phyloP scores from a whole-genome alignment of 2,113 vertebrate species.

The Serinus canaria region DNA sequence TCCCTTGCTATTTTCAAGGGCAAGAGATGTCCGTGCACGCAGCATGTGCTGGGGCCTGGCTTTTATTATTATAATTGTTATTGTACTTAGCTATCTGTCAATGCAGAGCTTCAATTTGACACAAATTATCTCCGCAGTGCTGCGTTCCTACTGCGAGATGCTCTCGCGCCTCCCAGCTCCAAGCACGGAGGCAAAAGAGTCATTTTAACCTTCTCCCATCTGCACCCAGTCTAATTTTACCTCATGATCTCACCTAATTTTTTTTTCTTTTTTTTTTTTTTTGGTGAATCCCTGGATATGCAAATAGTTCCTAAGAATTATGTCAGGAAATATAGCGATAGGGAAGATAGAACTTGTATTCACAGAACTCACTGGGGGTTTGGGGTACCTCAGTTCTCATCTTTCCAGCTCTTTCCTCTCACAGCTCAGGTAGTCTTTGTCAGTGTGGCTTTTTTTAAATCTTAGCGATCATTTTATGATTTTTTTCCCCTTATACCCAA shows the following conservation, averaged over 20 bases:
- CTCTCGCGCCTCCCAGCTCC: neutral
- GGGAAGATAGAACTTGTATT: neutral
- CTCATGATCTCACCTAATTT: neutral
- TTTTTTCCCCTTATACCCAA: neutral
- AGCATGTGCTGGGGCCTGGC: constrained; percentile 1
- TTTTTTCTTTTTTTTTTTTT: neutral
- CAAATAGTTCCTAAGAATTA: neutral
- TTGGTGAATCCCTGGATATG: neutral
- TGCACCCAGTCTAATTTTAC: neutral
- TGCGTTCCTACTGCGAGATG: neutral
- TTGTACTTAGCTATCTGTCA: constrained; percentile 49
- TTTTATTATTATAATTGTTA: constrained; percentile 62
- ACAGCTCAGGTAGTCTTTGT: neutral
- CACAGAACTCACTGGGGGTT: neutral
- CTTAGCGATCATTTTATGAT: neutral
- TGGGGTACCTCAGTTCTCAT: neutral
- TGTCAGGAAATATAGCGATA: neutral
- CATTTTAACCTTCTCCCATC: constrained; percentile 23
- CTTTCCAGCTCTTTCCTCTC: neutral
- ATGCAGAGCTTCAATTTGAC: constrained; percentile 31
- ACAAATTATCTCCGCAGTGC: constrained; percentile 17
- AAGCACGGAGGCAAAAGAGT: neutral
- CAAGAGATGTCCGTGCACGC: neutral
- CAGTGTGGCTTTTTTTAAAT: neutral
- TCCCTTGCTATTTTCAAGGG: constrained; percentile 47